Evolutionary conservation across 2,888 invertebrate species (phyloP).

Genomic region (Euphydryas editha): DNA sequence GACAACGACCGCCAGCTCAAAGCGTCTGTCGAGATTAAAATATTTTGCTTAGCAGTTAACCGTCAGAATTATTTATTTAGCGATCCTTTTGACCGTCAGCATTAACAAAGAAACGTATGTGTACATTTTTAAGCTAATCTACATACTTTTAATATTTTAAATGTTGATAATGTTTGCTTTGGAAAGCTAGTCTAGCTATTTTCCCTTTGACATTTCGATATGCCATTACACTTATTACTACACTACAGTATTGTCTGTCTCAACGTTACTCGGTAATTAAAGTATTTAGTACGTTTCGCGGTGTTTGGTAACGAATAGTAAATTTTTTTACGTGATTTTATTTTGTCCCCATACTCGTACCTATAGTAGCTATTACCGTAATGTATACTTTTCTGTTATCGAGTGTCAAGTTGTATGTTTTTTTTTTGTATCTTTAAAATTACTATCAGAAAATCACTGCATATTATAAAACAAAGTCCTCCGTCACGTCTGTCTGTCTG

Average conservation of each 20-base stretch:
- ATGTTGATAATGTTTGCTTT: constrained; percentile 21
- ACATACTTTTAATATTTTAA: constrained; percentile 30
- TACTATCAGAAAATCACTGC: too few species aligned
- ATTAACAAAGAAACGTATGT: constrained; percentile 52
- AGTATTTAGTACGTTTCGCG: too few species aligned
- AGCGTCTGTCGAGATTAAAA: constrained; percentile 76
- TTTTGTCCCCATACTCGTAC: too few species aligned
- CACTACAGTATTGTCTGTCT: neutral
- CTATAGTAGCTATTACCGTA: too few species aligned
- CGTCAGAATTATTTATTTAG: constrained; percentile 75
- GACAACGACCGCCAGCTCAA: constrained; percentile 66
- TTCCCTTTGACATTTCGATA: neutral
- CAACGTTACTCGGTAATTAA: too few species aligned
- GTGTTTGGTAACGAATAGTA: too few species aligned
- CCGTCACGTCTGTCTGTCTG: too few species aligned
- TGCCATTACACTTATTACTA: neutral
- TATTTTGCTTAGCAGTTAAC: constrained; percentile 71
- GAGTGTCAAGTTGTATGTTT: too few species aligned
- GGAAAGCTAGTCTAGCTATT: neutral
- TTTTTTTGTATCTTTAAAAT: too few species aligned
- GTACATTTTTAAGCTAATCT: constrained; percentile 28
- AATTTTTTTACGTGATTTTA: too few species aligned
- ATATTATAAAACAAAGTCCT: too few species aligned
- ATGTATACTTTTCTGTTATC: too few species aligned
- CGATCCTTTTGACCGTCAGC: constrained; percentile 54